phyloP scores from a whole-genome alignment of 2,113 vertebrate species.

The Aleadryas rufinucha region DNA sequence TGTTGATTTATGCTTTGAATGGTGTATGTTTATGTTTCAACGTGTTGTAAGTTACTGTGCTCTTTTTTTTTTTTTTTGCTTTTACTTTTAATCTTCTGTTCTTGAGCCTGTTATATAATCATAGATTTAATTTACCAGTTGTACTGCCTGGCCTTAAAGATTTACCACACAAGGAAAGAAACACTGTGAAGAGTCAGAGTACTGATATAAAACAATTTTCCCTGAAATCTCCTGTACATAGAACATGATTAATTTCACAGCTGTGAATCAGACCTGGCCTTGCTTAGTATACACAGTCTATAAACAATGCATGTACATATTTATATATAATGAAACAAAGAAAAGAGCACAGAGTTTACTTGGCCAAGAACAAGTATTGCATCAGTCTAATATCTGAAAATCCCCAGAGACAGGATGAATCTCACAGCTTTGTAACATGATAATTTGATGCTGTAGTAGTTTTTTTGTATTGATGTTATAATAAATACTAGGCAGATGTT shows the following conservation, averaged over 20 bases:
- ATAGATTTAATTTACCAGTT: neutral
- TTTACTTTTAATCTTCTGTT: neutral
- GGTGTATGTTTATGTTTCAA: neutral
- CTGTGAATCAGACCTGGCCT: neutral
- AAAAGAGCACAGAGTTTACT: neutral
- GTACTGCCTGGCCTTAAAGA: neutral
- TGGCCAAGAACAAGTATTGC: neutral
- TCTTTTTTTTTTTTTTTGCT: neutral
- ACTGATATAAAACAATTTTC: neutral
- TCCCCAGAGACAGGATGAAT: neutral
- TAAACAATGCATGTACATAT: neutral
- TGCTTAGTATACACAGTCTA: neutral
- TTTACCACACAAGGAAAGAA: neutral
- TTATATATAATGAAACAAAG: conserved; percentile 3
- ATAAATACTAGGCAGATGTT: conserved; percentile 26
- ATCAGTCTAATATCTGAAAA: conserved; percentile 15
- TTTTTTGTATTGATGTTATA: neutral
- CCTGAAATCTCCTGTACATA: neutral
- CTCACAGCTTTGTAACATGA: neutral
- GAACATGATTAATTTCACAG: conserved; percentile 4
- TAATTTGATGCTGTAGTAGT: conserved; percentile 10
- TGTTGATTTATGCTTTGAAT: neutral
- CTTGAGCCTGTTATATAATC: neutral
- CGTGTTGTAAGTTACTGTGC: neutral
- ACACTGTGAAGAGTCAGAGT: neutral